Conservation (phyloP, 2,888 invertebrate species). For the Chamaedrilus cognettii region DNA sequence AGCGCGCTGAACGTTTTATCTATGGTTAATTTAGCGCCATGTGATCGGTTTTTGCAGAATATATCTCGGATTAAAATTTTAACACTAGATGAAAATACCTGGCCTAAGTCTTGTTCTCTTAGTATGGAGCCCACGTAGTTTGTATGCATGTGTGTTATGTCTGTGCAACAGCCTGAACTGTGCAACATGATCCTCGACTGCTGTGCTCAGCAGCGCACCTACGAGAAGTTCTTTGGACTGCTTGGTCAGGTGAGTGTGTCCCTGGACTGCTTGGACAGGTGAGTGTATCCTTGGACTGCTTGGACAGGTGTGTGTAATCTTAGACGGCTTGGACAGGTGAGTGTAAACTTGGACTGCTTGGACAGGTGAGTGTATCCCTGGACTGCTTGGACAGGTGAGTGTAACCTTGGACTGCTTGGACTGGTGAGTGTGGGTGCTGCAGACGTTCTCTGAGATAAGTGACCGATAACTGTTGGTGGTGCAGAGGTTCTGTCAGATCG, state of each 20-base stretch:
- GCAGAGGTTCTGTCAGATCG: conserved; percentile 85
- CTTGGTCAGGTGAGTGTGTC: conserved; percentile 72
- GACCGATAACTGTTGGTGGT: conserved; percentile 44
- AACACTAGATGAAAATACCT: too few species aligned
- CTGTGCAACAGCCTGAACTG: conserved; percentile 76
- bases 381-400: conserved; percentile 84
- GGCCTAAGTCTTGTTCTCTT: too few species aligned
- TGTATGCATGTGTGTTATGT: too few species aligned
- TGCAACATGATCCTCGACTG: conserved; percentile 99
- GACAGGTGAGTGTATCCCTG: conserved; percentile 96
- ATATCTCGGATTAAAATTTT: too few species aligned
- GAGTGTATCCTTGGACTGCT: conserved; percentile 97
- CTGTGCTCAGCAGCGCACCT: conserved; percentile 97
- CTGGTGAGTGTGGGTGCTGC: too few species aligned
- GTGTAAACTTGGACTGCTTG: conserved; percentile 89
- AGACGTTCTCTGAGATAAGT: too few species aligned
- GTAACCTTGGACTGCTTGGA: conserved; percentile 90
- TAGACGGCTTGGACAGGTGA: too few species aligned
- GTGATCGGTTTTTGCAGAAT: too few species aligned
- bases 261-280: too few species aligned
- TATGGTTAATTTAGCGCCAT: too few species aligned
- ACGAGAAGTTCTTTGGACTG: conserved; percentile 96
- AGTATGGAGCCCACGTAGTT: too few species aligned
- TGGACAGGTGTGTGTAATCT: conserved; percentile 82
- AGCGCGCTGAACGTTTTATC: too few species aligned